Evolutionary conservation across 2,888 invertebrate species (phyloP).

Genomic region (Heliconius sara): DNA sequence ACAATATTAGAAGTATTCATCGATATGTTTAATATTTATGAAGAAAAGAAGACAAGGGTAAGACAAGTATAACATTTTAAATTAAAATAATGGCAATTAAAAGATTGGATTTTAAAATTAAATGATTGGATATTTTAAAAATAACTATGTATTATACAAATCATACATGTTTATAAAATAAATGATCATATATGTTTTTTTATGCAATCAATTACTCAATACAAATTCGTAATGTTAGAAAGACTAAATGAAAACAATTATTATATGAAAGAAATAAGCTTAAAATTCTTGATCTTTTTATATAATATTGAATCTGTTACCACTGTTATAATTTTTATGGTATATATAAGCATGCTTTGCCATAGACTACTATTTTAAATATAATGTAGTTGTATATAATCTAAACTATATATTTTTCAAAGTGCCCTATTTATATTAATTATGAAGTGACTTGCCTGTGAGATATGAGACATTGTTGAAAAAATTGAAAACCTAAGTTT

Average conservation of each 20-base stretch:
- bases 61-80: neutral
- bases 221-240: neutral
- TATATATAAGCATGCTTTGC: slow-evolving; percentile 4
- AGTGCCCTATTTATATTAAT: slow-evolving; percentile 9
- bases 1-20: slow-evolving; percentile 6
- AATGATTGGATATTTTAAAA: too few species aligned
- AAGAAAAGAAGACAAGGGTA: neutral
- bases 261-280: neutral
- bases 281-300: neutral
- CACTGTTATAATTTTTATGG: neutral
- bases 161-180: neutral
- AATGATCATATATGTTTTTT: neutral
- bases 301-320: slow-evolving; percentile 14
- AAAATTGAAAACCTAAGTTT: neutral
- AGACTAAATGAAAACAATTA: neutral
- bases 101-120: too few species aligned
- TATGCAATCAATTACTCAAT: neutral
- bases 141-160: too few species aligned
- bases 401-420: neutral
- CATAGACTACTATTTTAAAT: slow-evolving; percentile 1
- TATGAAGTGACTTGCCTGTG: neutral
- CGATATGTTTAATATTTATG: neutral
- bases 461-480: slow-evolving; percentile 2
- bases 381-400: neutral
- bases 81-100: neutral